phyloP scores from a whole-genome alignment of 2,888 invertebrate genomes.

The Liopterus haemorrhoidalis region DNA sequence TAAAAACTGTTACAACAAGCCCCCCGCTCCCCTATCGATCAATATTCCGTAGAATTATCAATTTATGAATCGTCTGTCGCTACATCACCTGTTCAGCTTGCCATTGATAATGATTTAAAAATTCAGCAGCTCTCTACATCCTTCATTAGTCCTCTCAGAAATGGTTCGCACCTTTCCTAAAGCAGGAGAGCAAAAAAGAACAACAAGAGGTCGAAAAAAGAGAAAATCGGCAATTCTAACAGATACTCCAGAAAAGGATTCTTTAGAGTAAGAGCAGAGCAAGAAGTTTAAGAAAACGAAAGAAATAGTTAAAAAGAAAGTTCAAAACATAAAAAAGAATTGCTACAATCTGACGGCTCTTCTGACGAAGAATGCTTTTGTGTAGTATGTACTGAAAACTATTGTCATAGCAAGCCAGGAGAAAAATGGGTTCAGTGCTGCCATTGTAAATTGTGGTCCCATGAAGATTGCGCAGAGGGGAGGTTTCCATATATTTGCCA shows the following conservation, averaged over 20 bases:
- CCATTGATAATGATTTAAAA: too few relatives aligned
- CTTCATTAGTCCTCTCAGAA: too few relatives aligned
- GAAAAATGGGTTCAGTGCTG: conserved; percentile 27
- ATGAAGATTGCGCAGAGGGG: conserved; percentile 24
- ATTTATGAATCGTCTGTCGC: too few relatives aligned
- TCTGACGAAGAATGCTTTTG: conserved; percentile 26
- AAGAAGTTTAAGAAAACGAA: conserved; percentile 30
- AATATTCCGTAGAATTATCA: too few relatives aligned
- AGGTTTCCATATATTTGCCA: conserved; percentile 23
- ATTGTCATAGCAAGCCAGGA: conserved; percentile 15
- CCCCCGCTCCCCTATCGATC: too few relatives aligned
- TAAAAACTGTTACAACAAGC: too few relatives aligned
- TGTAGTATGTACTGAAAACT: conserved; percentile 21
- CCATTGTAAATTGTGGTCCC: conserved; percentile 25
- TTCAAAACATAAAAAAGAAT: conserved; percentile 23
- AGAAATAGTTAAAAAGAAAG: conserved; percentile 31
- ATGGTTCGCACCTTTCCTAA: too few relatives aligned
- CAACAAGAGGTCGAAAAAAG: too few relatives aligned
- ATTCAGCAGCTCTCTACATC: too few relatives aligned
- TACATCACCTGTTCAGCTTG: too few relatives aligned
- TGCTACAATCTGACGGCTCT: conserved; percentile 19
- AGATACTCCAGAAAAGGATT: conserved; percentile 33
- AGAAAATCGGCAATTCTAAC: conserved; percentile 35
- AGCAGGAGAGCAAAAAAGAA: too few relatives aligned
- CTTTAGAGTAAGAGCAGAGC: conserved; percentile 34